phyloP scores from a whole-genome alignment of 2,888 invertebrate species.

The Parapristionchus giblindavisi region DNA sequence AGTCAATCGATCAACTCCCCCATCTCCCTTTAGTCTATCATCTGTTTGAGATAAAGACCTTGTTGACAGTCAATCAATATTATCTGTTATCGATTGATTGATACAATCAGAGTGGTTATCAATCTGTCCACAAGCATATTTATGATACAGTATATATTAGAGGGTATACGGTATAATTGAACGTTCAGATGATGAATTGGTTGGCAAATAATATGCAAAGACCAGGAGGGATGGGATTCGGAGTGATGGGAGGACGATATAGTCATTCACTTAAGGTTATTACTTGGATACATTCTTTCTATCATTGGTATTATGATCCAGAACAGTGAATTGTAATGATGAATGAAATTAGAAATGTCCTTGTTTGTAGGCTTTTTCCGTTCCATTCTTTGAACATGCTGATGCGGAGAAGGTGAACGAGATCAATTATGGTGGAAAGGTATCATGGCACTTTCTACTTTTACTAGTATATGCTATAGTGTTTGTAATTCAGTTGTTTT shows the following conservation, averaged over 20 bases:
- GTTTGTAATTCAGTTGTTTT: not conserved
- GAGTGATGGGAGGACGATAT: constrained; percentile 31
- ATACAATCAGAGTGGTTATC: too few species aligned
- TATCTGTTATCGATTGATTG: too few species aligned
- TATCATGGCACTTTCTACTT: constrained; percentile 32
- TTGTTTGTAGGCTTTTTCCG: constrained; percentile 52
- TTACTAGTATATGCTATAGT: not conserved
- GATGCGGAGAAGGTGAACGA: constrained; percentile 60
- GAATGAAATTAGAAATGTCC: not conserved
- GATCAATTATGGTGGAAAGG: constrained; percentile 66
- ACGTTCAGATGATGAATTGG: constrained; percentile 37
- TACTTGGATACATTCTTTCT: too few species aligned
- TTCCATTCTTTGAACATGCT: constrained; percentile 57
- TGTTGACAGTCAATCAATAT: too few species aligned
- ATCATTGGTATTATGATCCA: not conserved
- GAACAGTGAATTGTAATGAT: not conserved
- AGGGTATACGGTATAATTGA: too few species aligned
- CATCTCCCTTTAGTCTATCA: too few species aligned
- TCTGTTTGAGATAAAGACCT: too few species aligned
- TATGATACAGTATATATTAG: too few species aligned
- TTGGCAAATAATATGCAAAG: constrained; percentile 4
- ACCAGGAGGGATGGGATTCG: constrained; percentile 14
- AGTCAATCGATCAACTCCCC: too few species aligned
- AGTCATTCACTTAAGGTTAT: constrained; percentile 20
- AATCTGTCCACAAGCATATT: too few species aligned